These are phyloP conservation scores for Dynastes hyllus DNA, from an alignment of 2,888 invertebrate genomes.

Conservation along the genomic window DNA sequence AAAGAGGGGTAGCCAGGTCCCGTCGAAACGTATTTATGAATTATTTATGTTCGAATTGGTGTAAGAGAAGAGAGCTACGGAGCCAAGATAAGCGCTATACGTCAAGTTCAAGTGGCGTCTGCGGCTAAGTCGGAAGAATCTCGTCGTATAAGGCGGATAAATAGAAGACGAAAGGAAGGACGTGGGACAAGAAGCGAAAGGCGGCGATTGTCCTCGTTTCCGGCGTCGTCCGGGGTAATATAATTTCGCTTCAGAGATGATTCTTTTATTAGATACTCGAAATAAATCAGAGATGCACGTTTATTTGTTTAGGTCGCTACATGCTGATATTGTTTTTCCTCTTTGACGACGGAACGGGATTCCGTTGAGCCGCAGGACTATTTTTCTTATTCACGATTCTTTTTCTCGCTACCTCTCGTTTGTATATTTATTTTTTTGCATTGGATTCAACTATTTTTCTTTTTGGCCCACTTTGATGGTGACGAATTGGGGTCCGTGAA, in stretches of 20 bases:
- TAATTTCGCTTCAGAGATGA: conserved; percentile 52
- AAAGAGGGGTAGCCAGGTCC: conserved; percentile 12
- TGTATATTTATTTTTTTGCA: neutral
- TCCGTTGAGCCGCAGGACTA: conserved; percentile 32
- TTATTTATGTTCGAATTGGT: conserved; percentile 54
- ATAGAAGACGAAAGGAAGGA: neutral
- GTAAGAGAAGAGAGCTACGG: conserved; percentile 3
- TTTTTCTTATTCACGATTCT: conserved; percentile 10
- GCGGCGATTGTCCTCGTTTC: conserved; percentile 39
- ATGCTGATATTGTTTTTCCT: conserved; percentile 55
- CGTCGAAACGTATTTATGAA: conserved; percentile 52
- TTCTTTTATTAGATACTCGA: conserved; percentile 59
- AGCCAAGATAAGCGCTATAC: conserved; percentile 20
- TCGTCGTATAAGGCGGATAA: neutral
- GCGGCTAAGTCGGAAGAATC: conserved; percentile 5
- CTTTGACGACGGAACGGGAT: neutral
- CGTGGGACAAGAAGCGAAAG: neutral
- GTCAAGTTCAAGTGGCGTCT: conserved; percentile 30
- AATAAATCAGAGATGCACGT: conserved; percentile 58
- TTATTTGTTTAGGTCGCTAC: conserved; percentile 56
- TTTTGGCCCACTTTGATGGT: conserved; percentile 8
- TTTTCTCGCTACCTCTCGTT: neutral
- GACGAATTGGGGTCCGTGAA: neutral
- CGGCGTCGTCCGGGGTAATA: conserved; percentile 53
- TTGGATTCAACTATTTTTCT: conserved; percentile 6